These are phyloP conservation scores for Schizopygopsis pylzovi DNA, from an alignment of 2,797 vertebrate genomes.

Conservation along the genomic window DNA sequence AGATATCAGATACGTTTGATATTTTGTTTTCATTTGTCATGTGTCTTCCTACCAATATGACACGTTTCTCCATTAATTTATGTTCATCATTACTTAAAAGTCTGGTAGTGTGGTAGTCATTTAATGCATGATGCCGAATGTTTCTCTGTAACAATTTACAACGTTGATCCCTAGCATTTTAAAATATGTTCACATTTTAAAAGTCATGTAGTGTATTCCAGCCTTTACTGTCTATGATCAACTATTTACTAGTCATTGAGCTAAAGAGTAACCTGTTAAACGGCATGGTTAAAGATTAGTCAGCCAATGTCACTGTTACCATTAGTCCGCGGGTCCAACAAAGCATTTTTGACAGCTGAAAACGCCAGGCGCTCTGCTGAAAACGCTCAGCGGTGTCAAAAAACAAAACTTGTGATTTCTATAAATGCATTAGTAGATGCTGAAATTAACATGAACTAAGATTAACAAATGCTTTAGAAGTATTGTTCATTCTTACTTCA, in stretches of 20 bases:
- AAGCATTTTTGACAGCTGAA: too few relatives aligned
- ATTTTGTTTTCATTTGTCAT: background rate
- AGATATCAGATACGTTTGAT: background rate
- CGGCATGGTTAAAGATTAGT: background rate
- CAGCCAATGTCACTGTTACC: background rate
- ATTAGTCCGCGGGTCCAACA: background rate
- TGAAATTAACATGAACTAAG: too few relatives aligned
- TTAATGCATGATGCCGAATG: too few relatives aligned
- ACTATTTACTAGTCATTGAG: background rate
- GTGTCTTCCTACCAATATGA: background rate
- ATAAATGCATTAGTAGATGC: too few relatives aligned
- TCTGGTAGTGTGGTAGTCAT: background rate
- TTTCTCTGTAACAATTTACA: background rate
- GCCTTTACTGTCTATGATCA: background rate
- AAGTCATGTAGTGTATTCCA: background rate
- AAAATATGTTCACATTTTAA: background rate
- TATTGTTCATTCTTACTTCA: too few relatives aligned
- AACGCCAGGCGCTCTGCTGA: too few relatives aligned
- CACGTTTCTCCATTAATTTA: background rate
- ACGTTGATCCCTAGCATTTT: background rate
- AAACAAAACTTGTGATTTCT: too few relatives aligned
- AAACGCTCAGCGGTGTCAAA: too few relatives aligned
- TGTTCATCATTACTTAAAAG: background rate
- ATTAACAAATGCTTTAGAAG: too few relatives aligned
- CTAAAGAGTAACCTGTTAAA: slow-evolving; percentile 10